A percentile compares a stretch with the other conserved stretches of the same genome.
Conservation (phyloP, 2,113 vertebrate species). For the Cranoglanis bouderius region DNA sequence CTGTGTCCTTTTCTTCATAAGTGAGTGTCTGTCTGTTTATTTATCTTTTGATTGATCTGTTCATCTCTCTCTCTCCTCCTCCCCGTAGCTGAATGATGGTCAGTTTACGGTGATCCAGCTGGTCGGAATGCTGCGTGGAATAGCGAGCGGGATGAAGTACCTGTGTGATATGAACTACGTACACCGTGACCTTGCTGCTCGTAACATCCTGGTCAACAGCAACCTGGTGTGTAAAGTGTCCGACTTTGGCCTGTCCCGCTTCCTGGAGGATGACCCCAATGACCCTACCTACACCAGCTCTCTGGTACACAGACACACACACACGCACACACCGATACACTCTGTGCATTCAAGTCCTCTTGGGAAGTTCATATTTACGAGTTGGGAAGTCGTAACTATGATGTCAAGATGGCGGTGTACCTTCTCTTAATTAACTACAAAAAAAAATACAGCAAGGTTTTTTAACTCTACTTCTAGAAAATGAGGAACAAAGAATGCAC, state of each 20-base stretch:
- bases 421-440: too few species aligned
- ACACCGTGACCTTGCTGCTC: slow-evolving; percentile 91
- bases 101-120: slow-evolving; percentile 98
- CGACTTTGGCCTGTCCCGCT: slow-evolving; percentile 92
- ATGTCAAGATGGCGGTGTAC: too few species aligned
- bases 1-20: not conserved
- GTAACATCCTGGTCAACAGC: slow-evolving; percentile 96
- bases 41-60: not conserved
- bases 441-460: too few species aligned
- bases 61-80: slow-evolving; percentile 20
- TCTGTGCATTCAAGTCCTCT: too few species aligned
- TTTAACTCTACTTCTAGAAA: too few species aligned
- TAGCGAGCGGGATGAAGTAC: slow-evolving; percentile 96
- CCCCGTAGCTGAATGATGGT: slow-evolving; percentile 87
- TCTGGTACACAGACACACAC: slow-evolving; percentile 75
- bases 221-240: slow-evolving; percentile 98
- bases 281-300: slow-evolving; percentile 98
- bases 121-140: slow-evolving; percentile 94
- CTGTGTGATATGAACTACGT: slow-evolving; percentile 97
- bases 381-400: too few species aligned
- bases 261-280: slow-evolving; percentile 89
- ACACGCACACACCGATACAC: not conserved
- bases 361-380: too few species aligned
- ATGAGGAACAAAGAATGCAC: too few species aligned
- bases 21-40: not conserved